Evolutionary conservation across 2,113 vertebrate genomes (phyloP).

Genomic region (Merops nubicus): DNA sequence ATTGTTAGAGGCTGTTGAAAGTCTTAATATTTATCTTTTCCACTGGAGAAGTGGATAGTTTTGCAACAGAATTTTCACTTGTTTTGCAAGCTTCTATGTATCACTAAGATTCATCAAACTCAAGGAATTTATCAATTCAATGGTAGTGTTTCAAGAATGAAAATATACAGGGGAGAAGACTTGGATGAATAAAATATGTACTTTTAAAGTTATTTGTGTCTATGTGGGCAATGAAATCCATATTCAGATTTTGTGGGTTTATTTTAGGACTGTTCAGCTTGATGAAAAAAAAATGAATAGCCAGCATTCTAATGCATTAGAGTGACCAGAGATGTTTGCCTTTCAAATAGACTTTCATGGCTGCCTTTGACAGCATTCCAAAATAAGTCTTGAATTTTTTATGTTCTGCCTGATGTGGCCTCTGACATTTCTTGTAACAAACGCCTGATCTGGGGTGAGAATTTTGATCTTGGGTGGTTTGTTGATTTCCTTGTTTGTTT

Average conservation of each 20-base stretch:
- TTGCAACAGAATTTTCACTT: background rate
- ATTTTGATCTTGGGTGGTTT: background rate
- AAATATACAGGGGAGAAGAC: background rate
- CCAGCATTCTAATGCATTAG: background rate
- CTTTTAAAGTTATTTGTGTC: background rate
- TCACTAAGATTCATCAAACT: background rate
- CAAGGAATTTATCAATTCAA: background rate
- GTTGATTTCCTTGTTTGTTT: background rate
- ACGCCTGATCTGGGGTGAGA: background rate
- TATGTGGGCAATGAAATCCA: background rate
- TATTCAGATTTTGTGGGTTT: background rate
- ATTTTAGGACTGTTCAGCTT: background rate
- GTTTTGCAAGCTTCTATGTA: background rate
- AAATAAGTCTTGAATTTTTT: background rate
- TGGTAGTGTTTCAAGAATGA: background rate
- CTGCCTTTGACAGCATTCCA: background rate
- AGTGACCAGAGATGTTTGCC: background rate
- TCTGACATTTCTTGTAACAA: background rate
- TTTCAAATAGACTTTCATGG: background rate
- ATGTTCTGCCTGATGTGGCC: background rate
- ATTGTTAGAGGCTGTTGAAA: background rate
- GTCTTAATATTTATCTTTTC: background rate
- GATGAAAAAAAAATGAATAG: background rate
- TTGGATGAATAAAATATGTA: background rate
- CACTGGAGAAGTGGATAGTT: background rate